These are phyloP conservation scores for Thalassaphorura encarpata DNA, from an alignment of 1,140 invertebrate genomes.

Conservation along the genomic window DNA sequence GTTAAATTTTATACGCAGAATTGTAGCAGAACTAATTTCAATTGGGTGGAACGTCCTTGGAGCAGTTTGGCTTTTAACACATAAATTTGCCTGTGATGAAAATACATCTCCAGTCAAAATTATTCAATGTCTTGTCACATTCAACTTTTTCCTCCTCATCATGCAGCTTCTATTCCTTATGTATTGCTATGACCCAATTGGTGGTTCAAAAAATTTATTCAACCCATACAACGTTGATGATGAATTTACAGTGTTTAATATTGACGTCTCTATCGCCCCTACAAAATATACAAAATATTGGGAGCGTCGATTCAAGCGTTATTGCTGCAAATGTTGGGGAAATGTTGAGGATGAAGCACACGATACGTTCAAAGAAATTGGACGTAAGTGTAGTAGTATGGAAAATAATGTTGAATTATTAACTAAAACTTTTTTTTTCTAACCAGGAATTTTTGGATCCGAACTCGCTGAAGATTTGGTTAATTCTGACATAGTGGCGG, in stretches of 20 bases:
- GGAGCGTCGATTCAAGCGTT: not conserved
- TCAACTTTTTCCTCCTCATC: slow-evolving; percentile 65
- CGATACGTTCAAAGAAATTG: slow-evolving; percentile 71
- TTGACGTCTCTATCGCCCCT: not conserved
- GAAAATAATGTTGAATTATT: not conserved
- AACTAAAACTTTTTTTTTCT: slow-evolving; percentile 2
- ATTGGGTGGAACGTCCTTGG: not conserved
- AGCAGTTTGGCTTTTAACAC: not conserved
- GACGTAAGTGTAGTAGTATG: slow-evolving; percentile 50
- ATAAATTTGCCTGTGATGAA: not conserved
- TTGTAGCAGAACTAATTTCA: not conserved
- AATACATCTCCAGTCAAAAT: not conserved
- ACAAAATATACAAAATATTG: not conserved
- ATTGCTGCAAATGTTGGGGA: not conserved
- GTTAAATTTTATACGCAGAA: no score
- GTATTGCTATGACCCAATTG: slow-evolving; percentile 67
- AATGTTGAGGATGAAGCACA: slow-evolving; percentile 63
- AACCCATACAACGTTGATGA: no score
- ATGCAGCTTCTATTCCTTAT: slow-evolving; percentile 62
- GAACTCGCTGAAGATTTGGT: slow-evolving; percentile 73
- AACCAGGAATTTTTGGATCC: slow-evolving; percentile 54
- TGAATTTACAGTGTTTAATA: not conserved
- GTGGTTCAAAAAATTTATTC: slow-evolving; percentile 32
- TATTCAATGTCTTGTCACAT: slow-evolving; percentile 55
- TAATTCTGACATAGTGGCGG: slow-evolving; percentile 77